Evolutionary conservation across 2,888 invertebrate species (phyloP).

Genomic region (Pristionchus japonicus): DNA sequence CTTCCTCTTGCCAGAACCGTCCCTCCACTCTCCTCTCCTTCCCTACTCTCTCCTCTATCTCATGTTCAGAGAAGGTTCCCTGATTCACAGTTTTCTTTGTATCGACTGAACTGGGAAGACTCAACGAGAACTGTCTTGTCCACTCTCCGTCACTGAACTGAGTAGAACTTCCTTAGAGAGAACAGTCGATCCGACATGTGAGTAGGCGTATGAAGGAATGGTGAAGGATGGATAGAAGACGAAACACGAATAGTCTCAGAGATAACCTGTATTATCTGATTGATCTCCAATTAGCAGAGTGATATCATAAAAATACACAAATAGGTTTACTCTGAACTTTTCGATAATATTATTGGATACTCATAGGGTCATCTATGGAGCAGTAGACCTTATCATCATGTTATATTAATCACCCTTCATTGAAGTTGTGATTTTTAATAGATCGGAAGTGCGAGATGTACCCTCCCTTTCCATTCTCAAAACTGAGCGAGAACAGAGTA

Average conservation of each 20-base stretch:
- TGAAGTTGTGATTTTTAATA: neutral
- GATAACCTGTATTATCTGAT: neutral
- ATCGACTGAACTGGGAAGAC: neutral
- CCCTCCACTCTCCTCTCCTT: neutral
- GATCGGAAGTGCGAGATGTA: neutral
- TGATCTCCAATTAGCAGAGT: neutral
- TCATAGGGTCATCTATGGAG: neutral
- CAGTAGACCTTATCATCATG: neutral
- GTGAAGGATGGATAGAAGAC: neutral
- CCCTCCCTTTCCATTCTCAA: neutral
- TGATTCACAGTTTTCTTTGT: constrained; percentile 21
- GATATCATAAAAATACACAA: neutral
- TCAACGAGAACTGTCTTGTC: neutral
- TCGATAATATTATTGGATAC: neutral
- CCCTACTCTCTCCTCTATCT: neutral
- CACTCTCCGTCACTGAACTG: neutral
- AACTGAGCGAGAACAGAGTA: neutral
- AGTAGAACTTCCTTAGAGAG: neutral
- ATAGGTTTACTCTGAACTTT: neutral
- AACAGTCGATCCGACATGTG: neutral
- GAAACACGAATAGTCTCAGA: too few species aligned
- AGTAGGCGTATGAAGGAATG: neutral
- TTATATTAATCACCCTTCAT: neutral
- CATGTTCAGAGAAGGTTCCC: neutral
- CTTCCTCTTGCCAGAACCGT: neutral